Conservation (phyloP, 2,113 vertebrate genomes). For the Emydocephalus ijimae region DNA sequence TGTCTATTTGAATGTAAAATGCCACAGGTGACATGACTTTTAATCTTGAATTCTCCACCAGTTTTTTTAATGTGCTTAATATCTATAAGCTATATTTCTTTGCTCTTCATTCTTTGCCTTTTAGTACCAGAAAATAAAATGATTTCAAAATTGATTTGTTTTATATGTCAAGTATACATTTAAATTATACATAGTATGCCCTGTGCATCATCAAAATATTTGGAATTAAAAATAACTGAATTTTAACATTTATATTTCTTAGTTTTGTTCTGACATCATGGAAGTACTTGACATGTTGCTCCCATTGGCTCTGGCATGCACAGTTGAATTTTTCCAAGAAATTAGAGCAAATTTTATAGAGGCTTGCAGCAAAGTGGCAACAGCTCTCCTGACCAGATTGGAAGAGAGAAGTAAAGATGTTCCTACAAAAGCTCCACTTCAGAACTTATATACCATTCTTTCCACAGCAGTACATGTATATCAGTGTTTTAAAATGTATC, state of each 20-base stretch:
- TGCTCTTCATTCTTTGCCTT: slow-evolving; percentile 20
- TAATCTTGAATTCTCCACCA: background rate
- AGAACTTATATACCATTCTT: slow-evolving; percentile 75
- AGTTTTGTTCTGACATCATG: slow-evolving; percentile 90
- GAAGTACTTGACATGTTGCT: slow-evolving; percentile 85
- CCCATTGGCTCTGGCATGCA: slow-evolving; percentile 85
- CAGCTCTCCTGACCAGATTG: slow-evolving; percentile 78
- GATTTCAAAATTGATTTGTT: slow-evolving; percentile 42
- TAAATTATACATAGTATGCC: background rate
- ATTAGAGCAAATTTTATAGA: slow-evolving; percentile 86
- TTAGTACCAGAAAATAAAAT: slow-evolving; percentile 49
- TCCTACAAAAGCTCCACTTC: slow-evolving; percentile 76
- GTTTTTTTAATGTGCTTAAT: background rate
- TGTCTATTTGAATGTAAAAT: background rate
- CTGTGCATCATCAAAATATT: slow-evolving; percentile 44
- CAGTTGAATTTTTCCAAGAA: slow-evolving; percentile 80
- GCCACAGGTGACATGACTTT: background rate
- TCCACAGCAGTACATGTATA: slow-evolving; percentile 76
- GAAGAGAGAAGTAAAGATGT: slow-evolving; percentile 79
- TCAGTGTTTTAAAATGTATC: slow-evolving; percentile 77
- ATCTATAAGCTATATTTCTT: slow-evolving; percentile 20
- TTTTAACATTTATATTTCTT: slow-evolving; percentile 59
- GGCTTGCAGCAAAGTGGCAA: slow-evolving; percentile 78
- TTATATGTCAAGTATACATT: slow-evolving; percentile 52
- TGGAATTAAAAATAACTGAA: slow-evolving; percentile 61